Percentiles rank a stretch among this genome's conserved stretches.
Evolutionary conservation across 2,113 vertebrate genomes (phyloP).

Genomic region (Astatotilapia flaviijosephi): DNA sequence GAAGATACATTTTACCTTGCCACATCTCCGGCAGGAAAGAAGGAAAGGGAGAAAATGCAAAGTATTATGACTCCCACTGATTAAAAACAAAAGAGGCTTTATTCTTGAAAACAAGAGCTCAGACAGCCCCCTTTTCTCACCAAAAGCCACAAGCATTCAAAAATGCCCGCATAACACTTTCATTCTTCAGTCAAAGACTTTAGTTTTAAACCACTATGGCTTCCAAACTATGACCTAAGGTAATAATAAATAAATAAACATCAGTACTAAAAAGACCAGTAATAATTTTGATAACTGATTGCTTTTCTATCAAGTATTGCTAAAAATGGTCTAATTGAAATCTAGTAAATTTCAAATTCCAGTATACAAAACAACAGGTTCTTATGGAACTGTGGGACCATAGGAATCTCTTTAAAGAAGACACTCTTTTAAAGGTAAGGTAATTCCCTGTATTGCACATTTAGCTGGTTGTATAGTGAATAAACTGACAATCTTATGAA

Average conservation of each 20-base stretch:
- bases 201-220: not conserved
- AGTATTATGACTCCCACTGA: not conserved
- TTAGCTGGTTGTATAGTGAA: not conserved
- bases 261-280: not conserved
- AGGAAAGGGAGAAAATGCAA: not conserved
- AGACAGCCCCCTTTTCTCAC: not conserved
- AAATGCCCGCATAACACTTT: not conserved
- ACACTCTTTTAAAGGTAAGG: not conserved
- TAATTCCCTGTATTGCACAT: not conserved
- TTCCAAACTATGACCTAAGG: not conserved
- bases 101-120: not conserved
- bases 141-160: not conserved
- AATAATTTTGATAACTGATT: not conserved
- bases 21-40: conserved; percentile 21
- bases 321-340: not conserved
- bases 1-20: conserved; percentile 55
- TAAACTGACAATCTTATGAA: not conserved
- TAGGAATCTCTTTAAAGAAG: not conserved
- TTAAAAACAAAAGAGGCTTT: conserved; percentile 52
- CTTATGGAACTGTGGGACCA: not conserved
- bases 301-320: not conserved
- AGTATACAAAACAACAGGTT: not conserved
- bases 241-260: not conserved
- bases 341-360: not conserved
- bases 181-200: not conserved